Conservation (phyloP, 2,888 invertebrate species). For the Drosophila prolongata region DNA sequence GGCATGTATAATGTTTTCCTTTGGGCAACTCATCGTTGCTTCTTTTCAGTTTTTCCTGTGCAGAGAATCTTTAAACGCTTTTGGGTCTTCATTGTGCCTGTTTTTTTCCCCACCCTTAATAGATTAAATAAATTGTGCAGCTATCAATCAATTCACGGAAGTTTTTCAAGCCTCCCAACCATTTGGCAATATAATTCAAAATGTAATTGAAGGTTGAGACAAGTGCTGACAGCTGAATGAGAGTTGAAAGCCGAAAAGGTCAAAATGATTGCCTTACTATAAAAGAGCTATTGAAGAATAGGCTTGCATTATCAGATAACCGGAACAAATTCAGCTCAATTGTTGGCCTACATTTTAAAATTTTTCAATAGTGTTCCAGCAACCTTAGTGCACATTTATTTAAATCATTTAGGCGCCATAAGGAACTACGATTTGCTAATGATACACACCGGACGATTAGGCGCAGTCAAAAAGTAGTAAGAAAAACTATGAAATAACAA, state of each 20-base stretch:
- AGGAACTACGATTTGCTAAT: slow-evolving; percentile 56
- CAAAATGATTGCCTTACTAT: not conserved
- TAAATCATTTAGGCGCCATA: slow-evolving; percentile 57
- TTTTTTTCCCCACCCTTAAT: not conserved
- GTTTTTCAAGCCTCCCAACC: slow-evolving; percentile 19
- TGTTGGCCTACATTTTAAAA: not conserved
- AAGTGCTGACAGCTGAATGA: slow-evolving; percentile 38
- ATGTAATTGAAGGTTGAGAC: slow-evolving; percentile 41
- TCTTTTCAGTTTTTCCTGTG: slow-evolving; percentile 19
- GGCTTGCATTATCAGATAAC: not conserved
- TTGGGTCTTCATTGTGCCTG: slow-evolving; percentile 30
- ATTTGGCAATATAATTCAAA: slow-evolving; percentile 12
- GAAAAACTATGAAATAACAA: slow-evolving; percentile 23
- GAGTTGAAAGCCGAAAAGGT: slow-evolving; percentile 21
- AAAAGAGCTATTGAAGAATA: slow-evolving; percentile 7
- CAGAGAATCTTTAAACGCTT: slow-evolving; percentile 35
- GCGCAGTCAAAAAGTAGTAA: slow-evolving; percentile 15
- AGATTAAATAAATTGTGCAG: slow-evolving; percentile 50
- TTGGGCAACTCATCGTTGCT: slow-evolving; percentile 9
- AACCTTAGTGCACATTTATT: slow-evolving; percentile 19
- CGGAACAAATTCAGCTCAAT: slow-evolving; percentile 15
- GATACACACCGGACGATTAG: slow-evolving; percentile 48
- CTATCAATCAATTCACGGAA: slow-evolving; percentile 63
- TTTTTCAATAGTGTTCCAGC: not conserved
- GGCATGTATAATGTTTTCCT: slow-evolving; percentile 54